Conservation (phyloP, 2,113 vertebrate genomes). For the Haliaeetus leucogaster region DNA sequence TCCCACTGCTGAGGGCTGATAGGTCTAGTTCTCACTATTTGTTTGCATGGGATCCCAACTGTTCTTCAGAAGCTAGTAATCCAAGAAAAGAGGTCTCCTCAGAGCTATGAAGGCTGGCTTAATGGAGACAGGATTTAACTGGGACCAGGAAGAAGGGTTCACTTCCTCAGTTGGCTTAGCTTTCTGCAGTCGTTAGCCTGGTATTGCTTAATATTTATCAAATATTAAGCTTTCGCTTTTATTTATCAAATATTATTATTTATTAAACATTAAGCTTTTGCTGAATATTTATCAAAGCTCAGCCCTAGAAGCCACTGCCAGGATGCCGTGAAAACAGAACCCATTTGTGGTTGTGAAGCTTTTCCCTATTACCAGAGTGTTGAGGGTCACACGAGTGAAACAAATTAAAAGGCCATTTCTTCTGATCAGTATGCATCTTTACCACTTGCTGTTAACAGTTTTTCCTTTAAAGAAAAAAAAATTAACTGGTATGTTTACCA, state of each 20-base stretch:
- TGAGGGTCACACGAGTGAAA: slow-evolving; percentile 3
- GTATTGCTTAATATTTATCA: not conserved
- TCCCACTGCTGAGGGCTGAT: not conserved
- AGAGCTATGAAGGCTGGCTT: not conserved
- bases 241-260: not conserved
- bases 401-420: slow-evolving; percentile 39
- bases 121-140: not conserved
- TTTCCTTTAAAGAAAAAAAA: not conserved
- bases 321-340: not conserved
- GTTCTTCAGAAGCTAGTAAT: not conserved
- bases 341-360: not conserved
- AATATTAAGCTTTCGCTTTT: not conserved
- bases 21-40: not conserved
- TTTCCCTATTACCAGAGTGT: not conserved
- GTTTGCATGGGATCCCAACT: not conserved
- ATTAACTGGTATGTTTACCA: not conserved
- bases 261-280: not conserved
- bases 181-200: not conserved
- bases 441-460: not conserved
- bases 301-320: not conserved
- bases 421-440: not conserved
- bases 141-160: not conserved
- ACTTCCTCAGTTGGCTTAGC: not conserved
- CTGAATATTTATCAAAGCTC: not conserved
- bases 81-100: not conserved